Percentiles rank a stretch among this genome's conserved stretches.
Evolutionary conservation across 2,888 invertebrate species (phyloP).

Genomic region (Hofmannophila pseudospretella): DNA sequence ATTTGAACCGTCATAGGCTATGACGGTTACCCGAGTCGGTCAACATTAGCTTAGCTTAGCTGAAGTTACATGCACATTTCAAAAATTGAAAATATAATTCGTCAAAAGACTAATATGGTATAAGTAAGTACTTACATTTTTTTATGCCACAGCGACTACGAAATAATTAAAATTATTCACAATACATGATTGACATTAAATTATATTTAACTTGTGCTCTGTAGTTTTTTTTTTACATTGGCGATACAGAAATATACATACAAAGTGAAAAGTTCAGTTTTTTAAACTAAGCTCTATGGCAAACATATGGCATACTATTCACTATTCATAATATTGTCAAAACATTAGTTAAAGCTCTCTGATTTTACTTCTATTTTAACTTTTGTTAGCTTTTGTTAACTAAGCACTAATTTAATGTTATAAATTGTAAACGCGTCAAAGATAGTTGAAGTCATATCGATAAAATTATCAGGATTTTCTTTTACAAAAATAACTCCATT

Average conservation of each 20-base stretch:
- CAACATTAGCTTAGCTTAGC: too few relatives aligned
- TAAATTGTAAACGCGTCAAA: slow-evolving; percentile 11
- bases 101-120: slow-evolving; percentile 3
- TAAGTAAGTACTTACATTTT: slow-evolving; percentile 3
- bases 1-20: too few relatives aligned
- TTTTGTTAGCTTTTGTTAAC: slow-evolving; percentile 31
- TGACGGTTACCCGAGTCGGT: too few relatives aligned
- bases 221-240: slow-evolving; percentile 1
- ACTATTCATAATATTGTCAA: slow-evolving; percentile 39
- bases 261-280: slow-evolving; percentile 7
- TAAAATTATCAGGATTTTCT: not conserved
- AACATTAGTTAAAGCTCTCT: slow-evolving; percentile 62
- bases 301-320: slow-evolving; percentile 46
- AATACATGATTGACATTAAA: slow-evolving; percentile 11
- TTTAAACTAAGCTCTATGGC: slow-evolving; percentile 31
- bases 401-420: slow-evolving; percentile 20
- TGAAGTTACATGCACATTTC: too few relatives aligned
- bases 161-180: slow-evolving; percentile 11
- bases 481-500: not conserved
- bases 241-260: slow-evolving; percentile 1
- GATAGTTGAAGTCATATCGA: slow-evolving; percentile 5
- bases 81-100: too few relatives aligned
- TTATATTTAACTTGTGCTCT: slow-evolving; percentile 20
- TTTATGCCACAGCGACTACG: slow-evolving; percentile 22
- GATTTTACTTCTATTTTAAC: slow-evolving; percentile 31